Base-by-base conservation (phyloP, 1,140 invertebrate species). In the Calephelis nemesis region DNA sequence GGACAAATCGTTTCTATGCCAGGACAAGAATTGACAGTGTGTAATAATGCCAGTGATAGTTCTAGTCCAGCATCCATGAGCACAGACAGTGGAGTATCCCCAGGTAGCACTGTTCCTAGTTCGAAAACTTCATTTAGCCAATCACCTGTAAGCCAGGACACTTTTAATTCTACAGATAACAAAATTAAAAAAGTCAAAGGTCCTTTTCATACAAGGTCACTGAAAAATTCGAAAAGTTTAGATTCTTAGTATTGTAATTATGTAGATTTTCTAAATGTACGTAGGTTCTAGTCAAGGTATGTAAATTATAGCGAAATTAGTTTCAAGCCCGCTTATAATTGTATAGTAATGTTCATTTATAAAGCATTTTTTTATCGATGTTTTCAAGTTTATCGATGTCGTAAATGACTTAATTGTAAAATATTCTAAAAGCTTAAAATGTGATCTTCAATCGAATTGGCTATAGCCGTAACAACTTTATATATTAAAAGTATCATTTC, bases 191-290 rank as follows among this genome's bases (percentile, higher is more conserved):
- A 90, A 77, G 82, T 75, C 47, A 90, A 88, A 76, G 71, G 70
- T 60, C 81, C 83, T 65, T 83, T 78, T 65, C 63, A 64, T 39
- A 71, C 75, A 54, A 77, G 87, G 78, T 85, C 85, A 74, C 77
- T 90, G 49, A 91, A 91, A 76, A 89, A 87, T 76, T 91, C 89
- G 62, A 91, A 90, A 84, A 90, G 87, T 88, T 70, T 91, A 83
- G 89, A 91, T 78, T 85, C 85, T 83, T 90, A 88, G 84, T 78
- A 76, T 75, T 91, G 89, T 91, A 90, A 90, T 88, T 91, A 91
- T 90, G 87, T 91, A 91, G 89, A 91, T 91, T 91, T 91, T 91
- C 84, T 91, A 91, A 89, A 80, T 91, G 87, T 90, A 88, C 72
- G 79, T 89, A 89, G 89, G 64, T 66, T 79, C 77, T 87, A 87